Percentiles rank a stretch among this genome's conserved stretches.
These are phyloP conservation scores for Haliclystus octoradiatus DNA, from an alignment of 30 jellyfish, hydroid and myxozoan genomes.

Conservation along the genomic window DNA sequence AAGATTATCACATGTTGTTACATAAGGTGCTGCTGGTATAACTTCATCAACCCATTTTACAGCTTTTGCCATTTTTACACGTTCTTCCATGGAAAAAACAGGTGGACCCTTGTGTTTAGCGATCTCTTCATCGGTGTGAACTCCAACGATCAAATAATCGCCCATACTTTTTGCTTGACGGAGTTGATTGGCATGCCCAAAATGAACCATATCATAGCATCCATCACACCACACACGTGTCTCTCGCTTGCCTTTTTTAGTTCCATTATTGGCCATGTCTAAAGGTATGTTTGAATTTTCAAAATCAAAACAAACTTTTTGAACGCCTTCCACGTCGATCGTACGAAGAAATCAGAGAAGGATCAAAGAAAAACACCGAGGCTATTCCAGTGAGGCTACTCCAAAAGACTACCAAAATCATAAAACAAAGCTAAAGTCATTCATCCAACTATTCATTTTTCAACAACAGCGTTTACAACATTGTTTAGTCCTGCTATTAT, in stretches of 20 bases:
- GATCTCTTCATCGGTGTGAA: slow-evolving; percentile 84
- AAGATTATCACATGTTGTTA: slow-evolving; percentile 67
- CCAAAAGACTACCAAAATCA: too few relatives aligned
- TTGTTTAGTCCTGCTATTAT: too few relatives aligned
- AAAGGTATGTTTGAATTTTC: too few relatives aligned
- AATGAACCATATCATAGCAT: slow-evolving; percentile 96
- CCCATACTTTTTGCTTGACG: slow-evolving; percentile 98
- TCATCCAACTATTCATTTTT: too few relatives aligned
- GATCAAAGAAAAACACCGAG: too few relatives aligned
- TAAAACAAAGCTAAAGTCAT: too few relatives aligned
- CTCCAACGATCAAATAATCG: slow-evolving; percentile 77
- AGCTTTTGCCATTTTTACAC: slow-evolving; percentile 82
- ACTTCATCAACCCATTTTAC: slow-evolving; percentile 98
- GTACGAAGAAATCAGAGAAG: too few relatives aligned
- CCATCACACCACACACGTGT: slow-evolving; percentile 98
- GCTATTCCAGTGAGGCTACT: too few relatives aligned
- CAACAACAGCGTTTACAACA: too few relatives aligned
- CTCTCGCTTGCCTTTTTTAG: slow-evolving; percentile 20
- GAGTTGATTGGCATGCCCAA: slow-evolving; percentile 96
- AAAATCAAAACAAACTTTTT: too few relatives aligned
- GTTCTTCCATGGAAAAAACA: slow-evolving; percentile 83
- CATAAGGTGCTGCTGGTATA: slow-evolving; percentile 88
- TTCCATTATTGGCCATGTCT: slow-evolving; percentile 23
- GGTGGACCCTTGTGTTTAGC: slow-evolving; percentile 88
- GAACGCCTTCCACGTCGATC: too few relatives aligned